A percentile compares a stretch with the other conserved stretches of the same genome.
These are phyloP conservation scores for Odontocerum albicorne DNA, from an alignment of 2,888 invertebrate species.

Conservation along the genomic window DNA sequence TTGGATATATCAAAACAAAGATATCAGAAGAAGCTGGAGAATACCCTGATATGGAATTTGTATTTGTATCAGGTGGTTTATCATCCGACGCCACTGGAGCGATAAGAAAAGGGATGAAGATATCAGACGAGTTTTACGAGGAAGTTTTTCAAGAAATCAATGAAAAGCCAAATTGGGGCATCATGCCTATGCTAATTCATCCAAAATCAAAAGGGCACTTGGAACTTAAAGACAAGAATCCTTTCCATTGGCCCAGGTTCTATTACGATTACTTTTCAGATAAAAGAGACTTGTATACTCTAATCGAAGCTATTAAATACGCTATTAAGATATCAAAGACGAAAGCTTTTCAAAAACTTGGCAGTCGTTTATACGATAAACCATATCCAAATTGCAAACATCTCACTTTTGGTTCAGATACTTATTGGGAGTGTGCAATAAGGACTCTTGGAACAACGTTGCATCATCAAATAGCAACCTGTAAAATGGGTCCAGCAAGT, in stretches of 20 bases:
- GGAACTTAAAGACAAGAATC: slow-evolving; percentile 69
- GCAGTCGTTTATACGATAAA: slow-evolving; percentile 55
- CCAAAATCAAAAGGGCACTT: slow-evolving; percentile 74
- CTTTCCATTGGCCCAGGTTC: slow-evolving; percentile 74
- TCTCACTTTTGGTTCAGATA: slow-evolving; percentile 58
- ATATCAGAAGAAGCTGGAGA: slow-evolving; percentile 58
- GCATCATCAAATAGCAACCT: slow-evolving; percentile 69
- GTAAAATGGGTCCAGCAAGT: slow-evolving; percentile 68
- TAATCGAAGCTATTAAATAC: slow-evolving; percentile 64
- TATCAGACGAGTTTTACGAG: slow-evolving; percentile 58
- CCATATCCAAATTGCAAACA: slow-evolving; percentile 57
- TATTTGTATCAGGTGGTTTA: slow-evolving; percentile 64
- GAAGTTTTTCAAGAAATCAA: slow-evolving; percentile 59
- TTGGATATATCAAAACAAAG: slow-evolving; percentile 65
- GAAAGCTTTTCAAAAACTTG: slow-evolving; percentile 60
- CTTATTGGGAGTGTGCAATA: slow-evolving; percentile 72
- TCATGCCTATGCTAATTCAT: slow-evolving; percentile 70
- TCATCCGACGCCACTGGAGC: slow-evolving; percentile 58
- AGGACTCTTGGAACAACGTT: slow-evolving; percentile 61
- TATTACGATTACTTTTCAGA: slow-evolving; percentile 79
- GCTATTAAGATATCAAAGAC: slow-evolving; percentile 60
- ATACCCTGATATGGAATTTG: slow-evolving; percentile 68
- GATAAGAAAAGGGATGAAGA: slow-evolving; percentile 57
- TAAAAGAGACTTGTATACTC: slow-evolving; percentile 61
- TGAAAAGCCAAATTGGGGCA: slow-evolving; percentile 59